These are phyloP conservation scores for Musca vetustissima DNA, from an alignment of 1,140 invertebrate genomes.

Conservation along the genomic window DNA sequence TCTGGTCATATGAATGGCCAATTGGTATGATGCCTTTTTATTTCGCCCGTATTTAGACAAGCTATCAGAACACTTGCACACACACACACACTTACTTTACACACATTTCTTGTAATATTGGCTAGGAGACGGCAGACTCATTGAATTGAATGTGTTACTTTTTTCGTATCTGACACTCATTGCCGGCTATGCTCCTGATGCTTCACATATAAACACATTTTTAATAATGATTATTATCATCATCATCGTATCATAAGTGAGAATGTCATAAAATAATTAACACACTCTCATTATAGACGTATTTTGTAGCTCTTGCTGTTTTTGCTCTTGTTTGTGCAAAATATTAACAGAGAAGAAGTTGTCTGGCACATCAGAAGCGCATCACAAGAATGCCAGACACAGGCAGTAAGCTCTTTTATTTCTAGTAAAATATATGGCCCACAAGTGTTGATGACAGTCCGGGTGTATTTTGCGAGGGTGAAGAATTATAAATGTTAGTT, in stretches of 20 bases:
- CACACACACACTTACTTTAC: not conserved
- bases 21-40: not conserved
- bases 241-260: not conserved
- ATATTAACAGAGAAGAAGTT: too few relatives aligned
- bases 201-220: constrained; percentile 2
- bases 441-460: constrained; percentile 4
- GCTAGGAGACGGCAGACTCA: too few relatives aligned
- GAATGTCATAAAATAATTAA: constrained; percentile 21
- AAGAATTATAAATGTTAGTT: too few relatives aligned
- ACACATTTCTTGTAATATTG: not conserved
- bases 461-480: too few relatives aligned
- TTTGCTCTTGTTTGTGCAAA: too few relatives aligned
- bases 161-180: too few relatives aligned
- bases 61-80: not conserved
- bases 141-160: too few relatives aligned
- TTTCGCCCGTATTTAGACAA: too few relatives aligned
- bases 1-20: not conserved
- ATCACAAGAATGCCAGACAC: too few relatives aligned
- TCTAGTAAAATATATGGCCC: constrained; percentile 2
- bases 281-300: not conserved
- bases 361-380: too few relatives aligned
- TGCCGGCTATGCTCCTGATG: not conserved
- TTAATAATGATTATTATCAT: constrained; percentile 9
- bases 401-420: too few relatives aligned
- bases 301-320: too few relatives aligned